A percentile compares a stretch with the other conserved stretches of the same genome.
phyloP scores from a whole-genome alignment of 2,888 invertebrate genomes.

The Lithophane ornitopus region DNA sequence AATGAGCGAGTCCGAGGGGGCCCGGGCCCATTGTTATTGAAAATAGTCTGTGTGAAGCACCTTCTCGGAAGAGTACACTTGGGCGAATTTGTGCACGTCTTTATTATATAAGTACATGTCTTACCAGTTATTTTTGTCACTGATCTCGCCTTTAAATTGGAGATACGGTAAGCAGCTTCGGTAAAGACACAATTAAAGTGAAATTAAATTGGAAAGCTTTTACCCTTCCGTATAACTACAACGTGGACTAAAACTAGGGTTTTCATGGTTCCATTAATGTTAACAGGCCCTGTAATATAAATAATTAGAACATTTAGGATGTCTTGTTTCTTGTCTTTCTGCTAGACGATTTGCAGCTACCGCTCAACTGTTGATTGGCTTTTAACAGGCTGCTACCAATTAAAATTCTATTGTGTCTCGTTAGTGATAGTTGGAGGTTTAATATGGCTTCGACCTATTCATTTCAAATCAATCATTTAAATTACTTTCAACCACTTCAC shows the following conservation, averaged over 20 bases:
- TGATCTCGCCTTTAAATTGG: background rate
- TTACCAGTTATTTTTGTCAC: background rate
- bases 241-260: too few relatives aligned
- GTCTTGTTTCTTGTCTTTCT: too few relatives aligned
- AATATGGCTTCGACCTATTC: background rate
- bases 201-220: background rate
- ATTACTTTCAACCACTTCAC: background rate
- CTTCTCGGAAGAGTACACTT: conserved; percentile 37
- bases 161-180: background rate
- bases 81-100: background rate
- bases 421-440: too few relatives aligned
- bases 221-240: too few relatives aligned
- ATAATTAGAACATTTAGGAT: too few relatives aligned
- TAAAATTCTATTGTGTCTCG: too few relatives aligned
- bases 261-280: too few relatives aligned
- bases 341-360: too few relatives aligned
- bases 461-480: background rate
- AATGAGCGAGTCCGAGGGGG: conserved; percentile 9
- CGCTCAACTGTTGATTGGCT: too few relatives aligned
- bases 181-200: background rate
- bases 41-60: conserved; percentile 14
- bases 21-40: conserved; percentile 21
- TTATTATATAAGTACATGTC: background rate
- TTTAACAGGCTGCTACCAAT: too few relatives aligned
- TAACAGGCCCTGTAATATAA: too few relatives aligned